Evolutionary conservation across 35 echinoderm and acorn worm species (phyloP), one percentile per base, ranked within the genome.

Genomic region (Ptychodera flava): DNA sequence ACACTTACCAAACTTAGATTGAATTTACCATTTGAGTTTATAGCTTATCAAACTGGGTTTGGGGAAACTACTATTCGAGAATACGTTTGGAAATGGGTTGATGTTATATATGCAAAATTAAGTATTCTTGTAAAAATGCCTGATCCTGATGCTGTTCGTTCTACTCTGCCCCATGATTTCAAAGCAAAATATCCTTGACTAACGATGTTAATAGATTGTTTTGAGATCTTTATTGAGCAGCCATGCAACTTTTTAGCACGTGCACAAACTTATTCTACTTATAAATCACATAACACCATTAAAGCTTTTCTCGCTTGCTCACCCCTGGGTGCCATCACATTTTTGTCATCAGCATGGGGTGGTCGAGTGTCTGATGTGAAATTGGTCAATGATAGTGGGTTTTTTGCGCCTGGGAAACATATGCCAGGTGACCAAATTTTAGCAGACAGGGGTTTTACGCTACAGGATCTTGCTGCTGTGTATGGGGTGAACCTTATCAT

Each of bases 171-270:
- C 30, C 88, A 76, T 64, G 81, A 83, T 16, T 89, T 89, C 80
- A 89, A 84, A 30, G 33, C 33, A 10, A 83, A 89, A 77, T 89
- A 16, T 38, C 81, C 88, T 77, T 31, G 81, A 75, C 76, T 89
- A 64, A 89, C 88, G 14, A 76, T 45, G 84, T 83, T 90, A 31
- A 83, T 90, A 78, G 82, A 90, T 36, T 90, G 88, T 85, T 90
- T 84, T 31, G 82, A 90, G 75, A 85, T 84, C 30, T 82, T 90
- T 85, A 36, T 84, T 85, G 75, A 82, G 37, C 33, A n/a, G 34
- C 29, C 88, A n/a, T 33, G 78, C 30, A 35, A 84, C 35, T 38
- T 85, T 33, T 64, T 84, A 90, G 81, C 80, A 36, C 79, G 88
- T 36, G 80, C 88, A 36, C 88, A 90, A 35, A 77, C 31, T 83